Conservation (phyloP, 2,888 invertebrate genomes). For the Cryptus viduatorius region DNA sequence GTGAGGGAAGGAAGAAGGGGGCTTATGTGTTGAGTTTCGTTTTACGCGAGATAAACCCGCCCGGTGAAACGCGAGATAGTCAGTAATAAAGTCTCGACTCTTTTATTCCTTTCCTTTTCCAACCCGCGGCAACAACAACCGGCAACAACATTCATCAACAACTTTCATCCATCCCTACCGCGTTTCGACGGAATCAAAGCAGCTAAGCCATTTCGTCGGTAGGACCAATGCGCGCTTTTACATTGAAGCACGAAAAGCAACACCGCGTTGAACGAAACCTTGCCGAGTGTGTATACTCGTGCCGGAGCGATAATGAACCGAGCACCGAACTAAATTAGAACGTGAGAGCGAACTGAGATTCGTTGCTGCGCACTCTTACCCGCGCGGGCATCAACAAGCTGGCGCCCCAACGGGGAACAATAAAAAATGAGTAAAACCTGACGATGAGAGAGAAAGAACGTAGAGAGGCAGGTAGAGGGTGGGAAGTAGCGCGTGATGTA, state of each 20-base stretch:
- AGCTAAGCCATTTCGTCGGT: slow-evolving; percentile 10
- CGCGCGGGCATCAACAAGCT: not conserved
- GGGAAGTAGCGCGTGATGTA: slow-evolving; percentile 38
- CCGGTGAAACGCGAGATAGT: slow-evolving; percentile 20
- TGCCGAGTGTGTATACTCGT: not conserved
- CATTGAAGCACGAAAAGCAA: not conserved
- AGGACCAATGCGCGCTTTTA: not conserved
- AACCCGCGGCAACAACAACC: slow-evolving; percentile 19
- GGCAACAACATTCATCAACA: slow-evolving; percentile 4
- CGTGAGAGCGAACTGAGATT: not conserved
- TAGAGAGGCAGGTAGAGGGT: slow-evolving; percentile 37
- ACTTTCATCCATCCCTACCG: not conserved
- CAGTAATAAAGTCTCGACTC: slow-evolving; percentile 31
- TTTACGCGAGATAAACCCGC: slow-evolving; percentile 18
- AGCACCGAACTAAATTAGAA: slow-evolving; percentile 21
- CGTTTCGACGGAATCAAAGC: not conserved
- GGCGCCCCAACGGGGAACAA: not conserved
- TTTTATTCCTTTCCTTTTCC: not conserved
- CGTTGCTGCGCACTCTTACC: not conserved
- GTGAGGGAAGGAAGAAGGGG: not conserved
- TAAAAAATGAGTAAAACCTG: slow-evolving; percentile 41
- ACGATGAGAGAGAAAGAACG: not conserved
- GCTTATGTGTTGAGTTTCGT: slow-evolving; percentile 10
- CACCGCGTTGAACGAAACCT: slow-evolving; percentile 8
- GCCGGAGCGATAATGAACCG: slow-evolving; percentile 27